phyloP scores from a whole-genome alignment of 2,888 invertebrate genomes.

The Orthonevra nobilis region DNA sequence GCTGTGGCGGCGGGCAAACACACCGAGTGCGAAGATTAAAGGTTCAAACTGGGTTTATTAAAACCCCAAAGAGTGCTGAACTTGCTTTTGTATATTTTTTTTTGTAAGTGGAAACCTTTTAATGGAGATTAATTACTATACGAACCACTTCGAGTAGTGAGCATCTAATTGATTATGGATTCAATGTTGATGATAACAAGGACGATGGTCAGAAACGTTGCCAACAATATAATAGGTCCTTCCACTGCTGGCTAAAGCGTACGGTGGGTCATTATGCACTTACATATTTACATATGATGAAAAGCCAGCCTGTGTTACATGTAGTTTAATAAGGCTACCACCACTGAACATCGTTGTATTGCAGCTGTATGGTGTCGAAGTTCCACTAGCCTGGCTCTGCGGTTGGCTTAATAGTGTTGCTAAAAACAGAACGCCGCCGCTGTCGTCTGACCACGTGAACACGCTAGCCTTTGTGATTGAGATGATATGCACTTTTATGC shows the following conservation, averaged over 20 bases:
- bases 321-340: slow-evolving; percentile 27
- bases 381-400: slow-evolving; percentile 6
- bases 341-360: background rate
- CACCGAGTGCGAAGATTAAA: slow-evolving; percentile 57
- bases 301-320: slow-evolving; percentile 36
- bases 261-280: slow-evolving; percentile 48
- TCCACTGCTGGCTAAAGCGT: slow-evolving; percentile 49
- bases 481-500: slow-evolving; percentile 64
- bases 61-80: slow-evolving; percentile 1
- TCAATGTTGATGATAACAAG: slow-evolving; percentile 31
- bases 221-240: slow-evolving; percentile 58
- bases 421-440: slow-evolving; percentile 37
- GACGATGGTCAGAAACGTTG: slow-evolving; percentile 35
- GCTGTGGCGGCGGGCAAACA: slow-evolving; percentile 12
- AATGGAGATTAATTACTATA: slow-evolving; percentile 66
- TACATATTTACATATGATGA: slow-evolving; percentile 62
- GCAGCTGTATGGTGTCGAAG: no score
- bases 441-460: slow-evolving; percentile 29
- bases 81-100: background rate
- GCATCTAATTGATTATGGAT: slow-evolving; percentile 63
- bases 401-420: slow-evolving; percentile 30
- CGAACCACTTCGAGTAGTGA: slow-evolving; percentile 26
- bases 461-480: slow-evolving; percentile 11
- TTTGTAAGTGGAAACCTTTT: slow-evolving; percentile 51
- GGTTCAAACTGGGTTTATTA: slow-evolving; percentile 37